phyloP scores from a whole-genome alignment of 1,140 invertebrate species.

The Andrena cerasifolii region DNA sequence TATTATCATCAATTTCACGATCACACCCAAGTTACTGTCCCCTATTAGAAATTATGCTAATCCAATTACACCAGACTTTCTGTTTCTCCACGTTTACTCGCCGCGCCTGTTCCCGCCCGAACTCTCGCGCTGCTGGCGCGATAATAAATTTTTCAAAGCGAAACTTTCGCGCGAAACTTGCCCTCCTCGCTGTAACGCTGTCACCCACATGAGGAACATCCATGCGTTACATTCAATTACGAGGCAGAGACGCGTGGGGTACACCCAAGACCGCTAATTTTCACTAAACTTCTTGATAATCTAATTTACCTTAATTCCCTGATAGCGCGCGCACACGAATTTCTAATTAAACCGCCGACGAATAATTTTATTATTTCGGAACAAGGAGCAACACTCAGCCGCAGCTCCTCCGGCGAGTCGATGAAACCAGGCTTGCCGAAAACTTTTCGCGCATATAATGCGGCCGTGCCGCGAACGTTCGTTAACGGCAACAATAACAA shows the following conservation, averaged over 20 bases:
- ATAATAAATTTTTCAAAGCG: neutral
- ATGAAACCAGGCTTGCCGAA: too few species aligned
- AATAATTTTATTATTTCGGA: constrained; percentile 16
- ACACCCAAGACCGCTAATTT: neutral
- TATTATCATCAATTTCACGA: constrained; percentile 7
- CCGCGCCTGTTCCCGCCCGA: neutral
- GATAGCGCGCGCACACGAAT: neutral
- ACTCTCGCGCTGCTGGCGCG: neutral
- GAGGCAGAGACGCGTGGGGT: neutral
- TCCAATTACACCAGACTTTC: neutral
- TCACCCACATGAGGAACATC: neutral
- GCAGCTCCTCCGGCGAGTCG: too few species aligned
- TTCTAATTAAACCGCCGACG: constrained; percentile 3
- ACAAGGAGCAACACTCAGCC: too few species aligned
- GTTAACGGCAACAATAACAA: too few species aligned
- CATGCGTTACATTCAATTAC: neutral
- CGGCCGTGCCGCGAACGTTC: too few species aligned
- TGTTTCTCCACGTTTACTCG: neutral
- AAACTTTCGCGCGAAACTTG: neutral
- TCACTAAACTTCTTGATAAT: constrained; percentile 5
- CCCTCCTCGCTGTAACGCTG: neutral
- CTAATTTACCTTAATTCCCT: constrained; percentile 16
- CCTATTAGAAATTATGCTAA: neutral
- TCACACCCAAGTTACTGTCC: neutral
- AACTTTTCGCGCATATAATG: too few species aligned